phyloP scores from a whole-genome alignment of 2,113 vertebrate genomes.

The Pitta sordida region DNA sequence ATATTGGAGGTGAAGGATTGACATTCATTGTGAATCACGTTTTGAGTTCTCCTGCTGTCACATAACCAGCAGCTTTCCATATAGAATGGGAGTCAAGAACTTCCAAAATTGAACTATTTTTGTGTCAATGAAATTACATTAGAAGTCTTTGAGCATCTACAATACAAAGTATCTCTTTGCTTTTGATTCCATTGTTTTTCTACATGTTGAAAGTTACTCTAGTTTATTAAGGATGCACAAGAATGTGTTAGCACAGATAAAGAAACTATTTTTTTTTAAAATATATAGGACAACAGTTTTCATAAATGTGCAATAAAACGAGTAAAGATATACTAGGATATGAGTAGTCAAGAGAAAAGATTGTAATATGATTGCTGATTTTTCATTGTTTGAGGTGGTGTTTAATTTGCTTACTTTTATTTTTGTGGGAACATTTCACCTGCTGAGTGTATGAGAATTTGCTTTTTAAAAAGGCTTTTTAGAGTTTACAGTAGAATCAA shows the following conservation, averaged over 20 bases:
- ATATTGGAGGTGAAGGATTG: constrained; percentile 42
- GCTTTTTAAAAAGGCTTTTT: constrained; percentile 79
- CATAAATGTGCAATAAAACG: constrained; percentile 71
- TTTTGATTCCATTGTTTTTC: constrained; percentile 36
- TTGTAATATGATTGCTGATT: constrained; percentile 58
- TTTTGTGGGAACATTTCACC: constrained; percentile 72
- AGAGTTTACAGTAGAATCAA: constrained; percentile 81
- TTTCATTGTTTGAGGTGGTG: constrained; percentile 36
- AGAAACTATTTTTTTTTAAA: constrained; percentile 54
- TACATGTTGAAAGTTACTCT: constrained; percentile 34
- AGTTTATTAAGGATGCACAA: constrained; percentile 59
- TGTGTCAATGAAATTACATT: background rate
- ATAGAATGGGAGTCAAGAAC: background rate
- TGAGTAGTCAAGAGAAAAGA: constrained; percentile 47
- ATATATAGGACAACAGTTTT: constrained; percentile 63
- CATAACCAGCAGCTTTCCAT: constrained; percentile 7
- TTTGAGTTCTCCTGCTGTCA: constrained; percentile 49
- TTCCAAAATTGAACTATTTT: background rate
- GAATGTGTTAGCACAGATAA: constrained; percentile 65
- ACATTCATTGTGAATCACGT: constrained; percentile 67
- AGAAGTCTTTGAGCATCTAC: background rate
- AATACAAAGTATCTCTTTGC: background rate
- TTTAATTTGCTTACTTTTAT: constrained; percentile 50
- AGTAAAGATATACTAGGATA: constrained; percentile 45
- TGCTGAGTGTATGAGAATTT: constrained; percentile 75